phyloP scores from a whole-genome alignment of 2,113 vertebrate species.

The Corythaeola cristata region DNA sequence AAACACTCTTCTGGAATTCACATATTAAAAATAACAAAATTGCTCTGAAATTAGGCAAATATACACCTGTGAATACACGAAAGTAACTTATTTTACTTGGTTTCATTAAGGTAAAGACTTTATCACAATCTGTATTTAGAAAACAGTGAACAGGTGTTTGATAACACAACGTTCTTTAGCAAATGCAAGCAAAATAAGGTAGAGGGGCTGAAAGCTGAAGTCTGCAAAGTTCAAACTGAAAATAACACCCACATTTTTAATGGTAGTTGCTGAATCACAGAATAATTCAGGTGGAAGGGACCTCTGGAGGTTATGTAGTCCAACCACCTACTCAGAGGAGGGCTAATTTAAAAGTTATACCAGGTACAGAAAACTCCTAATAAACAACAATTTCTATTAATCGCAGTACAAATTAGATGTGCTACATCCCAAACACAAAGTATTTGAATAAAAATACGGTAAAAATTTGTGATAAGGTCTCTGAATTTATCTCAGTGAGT shows the following conservation, averaged over 20 bases:
- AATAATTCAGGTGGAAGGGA: not conserved
- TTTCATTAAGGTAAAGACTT: not conserved
- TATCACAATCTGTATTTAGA: not conserved
- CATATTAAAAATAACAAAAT: not conserved
- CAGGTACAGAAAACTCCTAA: not conserved
- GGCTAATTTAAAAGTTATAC: not conserved
- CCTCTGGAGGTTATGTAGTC: not conserved
- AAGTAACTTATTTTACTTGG: not conserved
- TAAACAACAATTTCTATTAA: not conserved
- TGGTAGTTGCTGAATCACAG: slow-evolving; percentile 1
- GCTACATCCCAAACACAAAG: not conserved
- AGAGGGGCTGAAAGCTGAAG: not conserved
- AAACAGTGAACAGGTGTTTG: slow-evolving; percentile 41
- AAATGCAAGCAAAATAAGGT: not conserved
- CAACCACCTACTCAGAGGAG: not conserved
- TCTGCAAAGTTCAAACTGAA: slow-evolving; percentile 35
- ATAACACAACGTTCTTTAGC: not conserved
- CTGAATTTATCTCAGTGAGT: not conserved
- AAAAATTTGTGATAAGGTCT: not conserved
- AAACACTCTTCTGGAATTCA: not conserved
- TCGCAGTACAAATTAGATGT: not conserved
- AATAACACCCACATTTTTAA: not conserved
- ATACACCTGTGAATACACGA: not conserved
- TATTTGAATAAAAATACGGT: not conserved
- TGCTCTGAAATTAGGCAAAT: not conserved